These are phyloP conservation scores for Polia nebulosa DNA, from an alignment of 2,888 invertebrate species.

Conservation along the genomic window DNA sequence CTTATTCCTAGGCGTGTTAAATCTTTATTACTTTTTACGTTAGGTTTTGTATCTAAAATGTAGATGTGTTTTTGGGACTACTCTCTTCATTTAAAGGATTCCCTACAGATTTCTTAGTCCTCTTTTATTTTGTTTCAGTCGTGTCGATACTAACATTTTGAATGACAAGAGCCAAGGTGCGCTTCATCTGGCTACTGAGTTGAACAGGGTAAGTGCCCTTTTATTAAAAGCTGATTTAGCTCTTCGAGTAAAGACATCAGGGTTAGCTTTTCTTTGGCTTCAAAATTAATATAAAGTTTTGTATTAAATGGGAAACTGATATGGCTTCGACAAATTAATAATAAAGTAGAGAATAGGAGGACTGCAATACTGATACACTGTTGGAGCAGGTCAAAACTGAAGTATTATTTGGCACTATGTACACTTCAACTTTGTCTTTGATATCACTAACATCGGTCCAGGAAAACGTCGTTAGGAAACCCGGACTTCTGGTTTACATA, in stretches of 20 bases:
- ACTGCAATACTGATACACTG: not conserved
- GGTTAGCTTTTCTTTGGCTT: not conserved
- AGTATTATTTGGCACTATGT: not conserved
- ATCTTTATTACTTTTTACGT: no score
- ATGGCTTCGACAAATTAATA: not conserved
- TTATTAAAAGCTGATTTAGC: not conserved
- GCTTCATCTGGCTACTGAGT: slow-evolving; percentile 95
- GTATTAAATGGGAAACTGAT: not conserved
- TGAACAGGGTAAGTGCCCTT: slow-evolving; percentile 90
- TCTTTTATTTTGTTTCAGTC: slow-evolving; percentile 85
- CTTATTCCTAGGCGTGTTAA: no score
- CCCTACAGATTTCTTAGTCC: not conserved
- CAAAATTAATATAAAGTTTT: not conserved
- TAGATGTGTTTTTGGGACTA: no score
- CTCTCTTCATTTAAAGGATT: no score
- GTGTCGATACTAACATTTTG: slow-evolving; percentile 92
- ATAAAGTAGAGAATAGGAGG: no score
- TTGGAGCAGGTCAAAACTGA: not conserved
- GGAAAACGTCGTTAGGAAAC: not conserved
- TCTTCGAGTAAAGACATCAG: not conserved
- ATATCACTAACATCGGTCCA: not conserved
- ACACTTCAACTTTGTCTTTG: not conserved
- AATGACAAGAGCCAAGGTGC: slow-evolving; percentile 95
- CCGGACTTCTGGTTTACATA: not conserved
- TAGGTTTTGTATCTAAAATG: no score